Conservation (phyloP, 2,113 vertebrate genomes). For the Emydocephalus ijimae region DNA sequence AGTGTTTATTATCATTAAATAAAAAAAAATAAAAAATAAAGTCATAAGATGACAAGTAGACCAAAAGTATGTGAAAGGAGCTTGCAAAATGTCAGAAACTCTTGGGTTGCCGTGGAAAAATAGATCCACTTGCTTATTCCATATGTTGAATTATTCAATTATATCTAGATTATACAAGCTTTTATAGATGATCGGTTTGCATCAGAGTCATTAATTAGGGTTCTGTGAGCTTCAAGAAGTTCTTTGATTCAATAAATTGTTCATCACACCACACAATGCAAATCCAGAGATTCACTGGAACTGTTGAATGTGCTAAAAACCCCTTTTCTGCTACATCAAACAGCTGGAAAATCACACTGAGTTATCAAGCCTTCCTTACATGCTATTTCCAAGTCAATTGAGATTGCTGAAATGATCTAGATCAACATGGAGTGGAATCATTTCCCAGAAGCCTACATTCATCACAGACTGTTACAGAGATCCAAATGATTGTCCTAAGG, state of each 20-base stretch:
- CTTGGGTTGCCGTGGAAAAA: not conserved
- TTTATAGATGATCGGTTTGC: constrained; percentile 4
- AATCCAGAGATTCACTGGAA: not conserved
- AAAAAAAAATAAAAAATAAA: not conserved
- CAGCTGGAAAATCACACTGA: not conserved
- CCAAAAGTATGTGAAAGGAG: not conserved
- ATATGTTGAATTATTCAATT: not conserved
- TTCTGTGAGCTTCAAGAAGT: not conserved
- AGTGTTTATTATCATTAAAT: too few species aligned
- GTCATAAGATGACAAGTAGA: not conserved
- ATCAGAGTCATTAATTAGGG: not conserved
- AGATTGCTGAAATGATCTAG: not conserved
- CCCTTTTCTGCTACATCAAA: not conserved
- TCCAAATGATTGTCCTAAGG: not conserved
- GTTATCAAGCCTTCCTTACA: not conserved
- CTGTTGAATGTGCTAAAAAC: not conserved
- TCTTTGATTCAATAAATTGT: not conserved
- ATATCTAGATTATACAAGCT: not conserved
- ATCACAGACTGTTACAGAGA: not conserved
- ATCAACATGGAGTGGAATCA: not conserved
- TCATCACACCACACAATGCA: not conserved
- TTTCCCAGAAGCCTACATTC: not conserved
- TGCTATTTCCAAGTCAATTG: not conserved
- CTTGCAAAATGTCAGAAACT: not conserved
- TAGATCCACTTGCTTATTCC: not conserved